A percentile compares a stretch with the other conserved stretches of the same genome.
These are phyloP conservation scores for Caranx melampygus DNA, from an alignment of 2,113 vertebrate genomes.

Conservation along the genomic window DNA sequence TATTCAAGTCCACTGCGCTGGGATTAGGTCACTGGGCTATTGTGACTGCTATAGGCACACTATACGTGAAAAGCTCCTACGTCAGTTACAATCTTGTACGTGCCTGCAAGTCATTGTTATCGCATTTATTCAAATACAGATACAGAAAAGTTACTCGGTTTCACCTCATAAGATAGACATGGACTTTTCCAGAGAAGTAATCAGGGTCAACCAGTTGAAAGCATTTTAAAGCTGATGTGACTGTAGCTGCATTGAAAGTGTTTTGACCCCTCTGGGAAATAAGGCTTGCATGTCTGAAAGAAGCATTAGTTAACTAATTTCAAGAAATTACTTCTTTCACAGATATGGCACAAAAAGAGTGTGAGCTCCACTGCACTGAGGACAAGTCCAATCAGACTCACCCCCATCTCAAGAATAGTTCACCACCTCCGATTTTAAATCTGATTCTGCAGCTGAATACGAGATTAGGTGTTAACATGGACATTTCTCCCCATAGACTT, in stretches of 20 bases:
- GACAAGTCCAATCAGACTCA: conserved; percentile 1
- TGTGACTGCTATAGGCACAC: background rate
- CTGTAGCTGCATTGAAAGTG: background rate
- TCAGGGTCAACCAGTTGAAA: background rate
- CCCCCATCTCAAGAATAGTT: background rate
- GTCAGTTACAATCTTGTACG: background rate
- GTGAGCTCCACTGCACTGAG: background rate
- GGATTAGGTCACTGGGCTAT: too few species aligned
- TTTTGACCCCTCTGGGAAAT: background rate
- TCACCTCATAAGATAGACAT: background rate
- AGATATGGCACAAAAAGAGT: background rate
- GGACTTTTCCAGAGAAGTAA: background rate
- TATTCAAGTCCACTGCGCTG: background rate
- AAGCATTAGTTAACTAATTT: background rate
- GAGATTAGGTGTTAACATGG: conserved; percentile 46
- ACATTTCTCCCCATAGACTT: conserved; percentile 42
- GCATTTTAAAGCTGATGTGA: background rate
- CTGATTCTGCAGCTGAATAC: conserved; percentile 31
- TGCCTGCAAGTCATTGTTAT: background rate
- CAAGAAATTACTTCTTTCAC: background rate
- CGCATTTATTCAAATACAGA: background rate
- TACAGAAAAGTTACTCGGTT: background rate
- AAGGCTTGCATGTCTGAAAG: background rate
- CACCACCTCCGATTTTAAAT: conserved; percentile 17
- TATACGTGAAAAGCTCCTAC: background rate